Conservation (phyloP, 2,113 vertebrate species). For the Cyanoramphus novaezelandiae region DNA sequence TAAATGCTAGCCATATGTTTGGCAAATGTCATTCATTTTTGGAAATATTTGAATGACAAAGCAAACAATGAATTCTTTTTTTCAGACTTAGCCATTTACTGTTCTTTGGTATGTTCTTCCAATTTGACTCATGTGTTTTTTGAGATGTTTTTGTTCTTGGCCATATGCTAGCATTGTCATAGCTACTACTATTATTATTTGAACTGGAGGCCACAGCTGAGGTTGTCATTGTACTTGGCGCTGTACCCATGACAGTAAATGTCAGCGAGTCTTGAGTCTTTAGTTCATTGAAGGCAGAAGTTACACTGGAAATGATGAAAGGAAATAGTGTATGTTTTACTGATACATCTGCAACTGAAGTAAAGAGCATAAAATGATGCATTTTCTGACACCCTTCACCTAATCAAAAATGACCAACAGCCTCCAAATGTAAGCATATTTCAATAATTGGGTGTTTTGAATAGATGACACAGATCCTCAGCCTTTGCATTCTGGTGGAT, state of each 20-base stretch:
- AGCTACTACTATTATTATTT: constrained; percentile 30
- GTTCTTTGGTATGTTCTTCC: background rate
- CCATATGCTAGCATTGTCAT: background rate
- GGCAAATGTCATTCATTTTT: background rate
- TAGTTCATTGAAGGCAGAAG: background rate
- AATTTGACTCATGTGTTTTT: background rate
- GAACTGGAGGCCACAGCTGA: background rate
- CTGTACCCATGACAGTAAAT: background rate
- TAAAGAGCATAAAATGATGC: background rate
- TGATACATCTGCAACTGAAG: background rate
- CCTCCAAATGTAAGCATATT: background rate
- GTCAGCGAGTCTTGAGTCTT: background rate
- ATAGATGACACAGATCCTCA: background rate
- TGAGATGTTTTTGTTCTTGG: background rate
- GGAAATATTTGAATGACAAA: constrained; percentile 15
- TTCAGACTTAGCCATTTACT: background rate
- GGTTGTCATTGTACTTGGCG: background rate
- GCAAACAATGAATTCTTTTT: background rate
- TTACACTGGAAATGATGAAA: background rate
- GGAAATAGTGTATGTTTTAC: background rate
- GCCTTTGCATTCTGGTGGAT: background rate
- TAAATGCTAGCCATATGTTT: background rate
- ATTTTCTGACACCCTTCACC: background rate
- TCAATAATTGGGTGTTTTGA: background rate
- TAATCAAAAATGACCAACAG: background rate